Evolutionary conservation across 2,888 invertebrate species (phyloP), one percentile per base, ranked within the genome.

Genomic region (Fragum sueziense): DNA sequence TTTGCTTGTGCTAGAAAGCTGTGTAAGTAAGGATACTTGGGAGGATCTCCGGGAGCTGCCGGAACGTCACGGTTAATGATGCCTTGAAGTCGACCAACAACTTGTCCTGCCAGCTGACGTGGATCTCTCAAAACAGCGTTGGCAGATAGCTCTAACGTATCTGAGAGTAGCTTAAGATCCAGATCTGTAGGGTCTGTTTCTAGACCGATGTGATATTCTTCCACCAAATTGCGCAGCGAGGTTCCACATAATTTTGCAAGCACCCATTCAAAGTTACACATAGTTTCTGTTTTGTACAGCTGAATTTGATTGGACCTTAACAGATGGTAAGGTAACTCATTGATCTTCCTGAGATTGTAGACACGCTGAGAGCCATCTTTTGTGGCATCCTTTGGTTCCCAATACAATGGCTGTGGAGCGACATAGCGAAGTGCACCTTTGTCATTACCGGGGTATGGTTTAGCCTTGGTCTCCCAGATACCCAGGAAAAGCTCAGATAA

Each of bases 291-390:
- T 85, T 95, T 95, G 75, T 96, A 95, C 22, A 80, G 73, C 4
- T 88, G 95, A 33, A 82, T 82, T 82, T 88, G 95, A 93, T 88
- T 94, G 92, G 91, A 88, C 87, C 95, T 95, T 92, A 95, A 95
- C 91, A 95, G 95, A 90, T 97, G 96, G 93, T 95, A 96, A 62
- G 97, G 97, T 68, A 97, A 94, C 93, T 97, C 97, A 91, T 96
- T 96, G 81, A 97, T 94, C 94, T 96, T 96, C 89, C 97, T 94
- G 67, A 95, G 95, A 93, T 97, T 97, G 93, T 96, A 96, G 29
- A 88, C 82, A 41, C 86, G 72, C 37, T 81, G 82, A 1, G 84
- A 77, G 20, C 85, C 86, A 27, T 88, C 86, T 20, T 80, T 74
- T 3, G 65, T 59, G 7, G 79, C 74, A 33, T 85, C 88, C 27